Evolutionary conservation across 2,888 invertebrate species (phyloP).

Genomic region (Amphipyra tragopoginis): DNA sequence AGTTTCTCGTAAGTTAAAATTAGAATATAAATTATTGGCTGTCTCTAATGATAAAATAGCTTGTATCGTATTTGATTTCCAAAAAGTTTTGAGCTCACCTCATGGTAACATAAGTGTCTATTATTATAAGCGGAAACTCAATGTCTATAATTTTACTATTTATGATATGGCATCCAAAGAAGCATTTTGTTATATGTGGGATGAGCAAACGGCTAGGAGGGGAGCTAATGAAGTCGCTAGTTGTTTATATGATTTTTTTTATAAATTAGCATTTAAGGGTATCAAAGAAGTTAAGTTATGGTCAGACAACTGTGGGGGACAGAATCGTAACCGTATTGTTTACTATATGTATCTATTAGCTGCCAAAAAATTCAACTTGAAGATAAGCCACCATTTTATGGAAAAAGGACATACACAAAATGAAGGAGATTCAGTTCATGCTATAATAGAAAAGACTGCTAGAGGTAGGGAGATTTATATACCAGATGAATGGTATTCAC

Average conservation of each 20-base stretch:
- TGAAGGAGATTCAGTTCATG: too few relatives aligned
- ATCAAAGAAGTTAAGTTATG: neutral
- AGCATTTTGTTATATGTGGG: constrained; percentile 13
- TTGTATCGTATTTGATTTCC: constrained; percentile 30
- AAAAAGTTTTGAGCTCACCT: constrained; percentile 26
- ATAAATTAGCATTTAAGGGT: neutral
- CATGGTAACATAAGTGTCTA: constrained; percentile 23
- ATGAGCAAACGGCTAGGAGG: too few relatives aligned
- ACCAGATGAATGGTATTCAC: too few relatives aligned
- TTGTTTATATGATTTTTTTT: too few relatives aligned
- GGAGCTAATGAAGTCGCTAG: too few relatives aligned
- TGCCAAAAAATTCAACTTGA: too few relatives aligned
- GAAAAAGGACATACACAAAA: too few relatives aligned
- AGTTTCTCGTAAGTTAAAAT: constrained; percentile 29
- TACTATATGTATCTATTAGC: constrained; percentile 6
- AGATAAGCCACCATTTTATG: too few relatives aligned
- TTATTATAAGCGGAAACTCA: constrained; percentile 21
- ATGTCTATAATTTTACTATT: constrained; percentile 12
- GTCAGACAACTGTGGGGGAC: constrained; percentile 11
- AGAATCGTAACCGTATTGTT: constrained; percentile 8
- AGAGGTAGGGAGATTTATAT: too few relatives aligned
- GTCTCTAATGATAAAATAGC: constrained; percentile 12
- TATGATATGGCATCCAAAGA: constrained; percentile 16
- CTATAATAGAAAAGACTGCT: too few relatives aligned
- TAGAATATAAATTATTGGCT: constrained; percentile 27